phyloP scores from a whole-genome alignment of 2,113 vertebrate genomes.

The Zapornia atra region DNA sequence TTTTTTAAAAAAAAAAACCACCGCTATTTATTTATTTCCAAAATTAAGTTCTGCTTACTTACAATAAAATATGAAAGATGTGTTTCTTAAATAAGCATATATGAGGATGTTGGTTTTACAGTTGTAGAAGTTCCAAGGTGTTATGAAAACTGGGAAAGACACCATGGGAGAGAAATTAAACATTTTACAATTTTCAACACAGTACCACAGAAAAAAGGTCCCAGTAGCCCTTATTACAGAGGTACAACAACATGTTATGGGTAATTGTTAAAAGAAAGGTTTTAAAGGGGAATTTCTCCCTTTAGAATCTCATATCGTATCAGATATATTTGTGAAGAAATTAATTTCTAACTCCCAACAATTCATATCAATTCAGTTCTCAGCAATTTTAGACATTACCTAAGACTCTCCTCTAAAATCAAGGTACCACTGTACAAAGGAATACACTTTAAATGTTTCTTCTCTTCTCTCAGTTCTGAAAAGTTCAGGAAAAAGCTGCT shows the following conservation, averaged over 20 bases:
- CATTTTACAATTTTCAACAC: not conserved
- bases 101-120: not conserved
- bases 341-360: not conserved
- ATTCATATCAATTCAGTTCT: not conserved
- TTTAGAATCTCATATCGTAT: not conserved
- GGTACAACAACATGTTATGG: not conserved
- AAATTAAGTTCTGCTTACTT: not conserved
- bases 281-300: not conserved
- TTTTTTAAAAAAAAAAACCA: not conserved
- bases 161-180: not conserved
- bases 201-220: not conserved
- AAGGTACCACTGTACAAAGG: not conserved
- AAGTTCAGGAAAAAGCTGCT: not conserved
- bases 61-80: not conserved
- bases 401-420: not conserved
- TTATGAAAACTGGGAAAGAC: not conserved
- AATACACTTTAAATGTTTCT: not conserved
- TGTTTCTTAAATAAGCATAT: not conserved
- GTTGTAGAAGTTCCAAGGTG: not conserved
- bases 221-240: not conserved
- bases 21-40: not conserved
- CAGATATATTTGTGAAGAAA: not conserved
- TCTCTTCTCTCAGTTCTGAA: not conserved
- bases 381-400: not conserved
- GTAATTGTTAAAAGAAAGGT: not conserved